Percentiles rank a stretch among this genome's conserved stretches.
These are phyloP conservation scores for Andinoacara biseriatus DNA, from an alignment of 2,113 vertebrate species.

Conservation along the genomic window DNA sequence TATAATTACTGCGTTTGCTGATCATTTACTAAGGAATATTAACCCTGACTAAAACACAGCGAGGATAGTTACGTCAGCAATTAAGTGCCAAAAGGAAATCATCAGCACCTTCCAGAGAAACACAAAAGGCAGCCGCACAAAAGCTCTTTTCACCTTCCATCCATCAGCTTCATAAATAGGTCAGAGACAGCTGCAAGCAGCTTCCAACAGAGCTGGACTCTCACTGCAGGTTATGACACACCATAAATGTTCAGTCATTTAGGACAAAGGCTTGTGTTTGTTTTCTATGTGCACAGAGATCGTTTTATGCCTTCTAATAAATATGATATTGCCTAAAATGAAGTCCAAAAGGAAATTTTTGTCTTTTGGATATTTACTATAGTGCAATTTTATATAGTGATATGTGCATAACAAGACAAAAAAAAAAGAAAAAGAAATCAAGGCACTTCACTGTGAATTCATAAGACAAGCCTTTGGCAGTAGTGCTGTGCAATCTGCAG, in stretches of 20 bases:
- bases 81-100: background rate
- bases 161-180: slow-evolving; percentile 62
- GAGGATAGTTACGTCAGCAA: background rate
- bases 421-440: background rate
- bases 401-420: background rate
- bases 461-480: slow-evolving; percentile 49
- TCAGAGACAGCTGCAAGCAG: slow-evolving; percentile 58
- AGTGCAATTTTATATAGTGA: slow-evolving; percentile 11
- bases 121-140: slow-evolving; percentile 46
- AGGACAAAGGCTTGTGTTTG: slow-evolving; percentile 18
- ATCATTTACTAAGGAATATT: background rate
- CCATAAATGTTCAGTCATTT: slow-evolving; percentile 24
- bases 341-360: background rate
- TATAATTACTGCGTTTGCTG: background rate
- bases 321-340: background rate
- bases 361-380: background rate
- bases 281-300: background rate
- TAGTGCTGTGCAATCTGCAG: slow-evolving; percentile 39
- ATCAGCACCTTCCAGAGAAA: background rate
- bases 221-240: slow-evolving; percentile 45
- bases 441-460: slow-evolving; percentile 37
- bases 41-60: background rate
- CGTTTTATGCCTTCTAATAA: slow-evolving; percentile 17
- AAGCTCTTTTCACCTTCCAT: slow-evolving; percentile 51
- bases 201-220: slow-evolving; percentile 35